Conservation (phyloP, 2,888 invertebrate species). For the Limnephilus rhombicus region DNA sequence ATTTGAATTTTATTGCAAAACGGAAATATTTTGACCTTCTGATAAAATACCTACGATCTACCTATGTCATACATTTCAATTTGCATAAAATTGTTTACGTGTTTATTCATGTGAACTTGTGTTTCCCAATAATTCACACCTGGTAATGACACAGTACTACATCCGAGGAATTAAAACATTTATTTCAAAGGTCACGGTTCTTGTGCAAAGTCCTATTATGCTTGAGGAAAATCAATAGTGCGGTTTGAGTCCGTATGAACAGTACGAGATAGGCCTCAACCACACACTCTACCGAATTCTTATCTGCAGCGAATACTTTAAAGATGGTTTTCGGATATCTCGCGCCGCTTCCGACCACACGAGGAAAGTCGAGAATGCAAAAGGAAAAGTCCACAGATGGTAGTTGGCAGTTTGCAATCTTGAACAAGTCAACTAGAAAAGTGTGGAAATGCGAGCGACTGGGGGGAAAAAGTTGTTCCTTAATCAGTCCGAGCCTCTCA, state of each 20-base stretch:
- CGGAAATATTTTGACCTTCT: too few relatives aligned
- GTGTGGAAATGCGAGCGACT: neutral
- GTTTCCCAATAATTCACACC: neutral
- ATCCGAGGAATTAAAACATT: neutral
- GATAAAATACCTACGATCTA: too few relatives aligned
- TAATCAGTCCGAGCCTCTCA: neutral
- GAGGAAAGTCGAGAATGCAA: neutral
- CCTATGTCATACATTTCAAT: too few relatives aligned
- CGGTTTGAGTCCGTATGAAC: neutral
- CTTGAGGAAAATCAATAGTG: neutral
- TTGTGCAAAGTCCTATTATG: neutral
- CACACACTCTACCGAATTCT: neutral
- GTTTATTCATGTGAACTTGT: too few relatives aligned
- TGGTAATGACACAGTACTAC: neutral
- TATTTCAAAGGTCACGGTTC: neutral
- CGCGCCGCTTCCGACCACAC: conserved; percentile 25
- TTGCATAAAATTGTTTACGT: too few relatives aligned
- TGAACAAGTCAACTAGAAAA: neutral
- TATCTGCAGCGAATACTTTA: neutral
- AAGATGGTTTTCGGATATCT: neutral
- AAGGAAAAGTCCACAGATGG: neutral
- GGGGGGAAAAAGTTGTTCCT: neutral
- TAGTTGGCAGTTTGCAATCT: neutral
- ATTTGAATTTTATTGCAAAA: too few relatives aligned
- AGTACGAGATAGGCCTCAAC: neutral